Base-by-base conservation (phyloP, 2,113 vertebrate species). In the Alligator sinensis region DNA sequence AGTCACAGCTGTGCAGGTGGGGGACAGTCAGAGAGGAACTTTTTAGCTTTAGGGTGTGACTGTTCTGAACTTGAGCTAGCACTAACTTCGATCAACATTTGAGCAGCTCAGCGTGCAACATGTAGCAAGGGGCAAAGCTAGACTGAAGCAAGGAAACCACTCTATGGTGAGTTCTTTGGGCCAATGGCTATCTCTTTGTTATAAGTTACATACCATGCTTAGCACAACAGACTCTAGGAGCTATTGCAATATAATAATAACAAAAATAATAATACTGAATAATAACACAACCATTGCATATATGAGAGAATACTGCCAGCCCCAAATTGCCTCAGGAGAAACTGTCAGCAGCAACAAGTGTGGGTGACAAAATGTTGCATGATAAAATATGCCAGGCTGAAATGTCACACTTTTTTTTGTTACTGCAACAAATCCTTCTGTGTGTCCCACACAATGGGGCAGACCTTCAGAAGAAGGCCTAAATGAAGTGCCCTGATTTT, bases 351-450 rank as follows among this genome's bases (percentile, higher is more conserved):
- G 80, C 18, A 74, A 22, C 1, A 1, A 87, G 47, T 61, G 64
- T 18, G 83, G 80, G 19, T 34, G 27, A 28, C 21, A 4, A 89
- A 96, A 30, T 8, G 3, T 61, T 95, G 76, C 74, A 66, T 81
- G 95, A 84, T 14, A 92, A 90, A 95, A 87, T 90, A 12, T 83
- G 80, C 70, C 80, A 84, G 55, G 64, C 76, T 93, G 78, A 88
- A 96, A 93, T 92, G 87, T 86, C 92, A 91, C 38, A 28, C 21
- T 89, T 94, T 87, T 76, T 96, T 77, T 93, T 81, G 54, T 21
- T 90, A 86, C 58, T 79, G 34, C 85, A 88, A 75, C 77, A 66
- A 95, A 94, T 86, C 87, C 72, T 89, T 78, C 22, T 19, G 14
- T 92, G 34, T 75, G 88, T 94, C 86, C 62, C n/a, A 25, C 72